A percentile compares a stretch with the other conserved stretches of the same genome.
Evolutionary conservation across 30 jellyfish, hydroid and myxozoan genomes (phyloP).

Genomic region (Aurelia coerulea): DNA sequence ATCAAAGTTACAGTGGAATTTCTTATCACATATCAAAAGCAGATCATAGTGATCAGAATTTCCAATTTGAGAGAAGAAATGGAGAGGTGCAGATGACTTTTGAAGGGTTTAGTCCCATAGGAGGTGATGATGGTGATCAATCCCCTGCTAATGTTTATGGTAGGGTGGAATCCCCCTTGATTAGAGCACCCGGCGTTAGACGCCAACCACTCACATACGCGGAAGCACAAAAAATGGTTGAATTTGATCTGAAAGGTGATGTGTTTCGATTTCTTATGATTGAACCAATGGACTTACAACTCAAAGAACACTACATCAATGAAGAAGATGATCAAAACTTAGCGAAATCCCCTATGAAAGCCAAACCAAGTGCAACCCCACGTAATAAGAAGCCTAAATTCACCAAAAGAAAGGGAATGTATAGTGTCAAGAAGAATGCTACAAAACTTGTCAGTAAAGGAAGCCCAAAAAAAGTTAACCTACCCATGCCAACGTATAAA

Average conservation of each 20-base stretch:
- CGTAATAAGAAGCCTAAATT: conserved; percentile 56
- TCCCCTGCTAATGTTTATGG: conserved; percentile 41
- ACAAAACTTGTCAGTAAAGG: conserved; percentile 42
- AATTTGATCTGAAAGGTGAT: conserved; percentile 92
- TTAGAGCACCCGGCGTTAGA: conserved; percentile 74
- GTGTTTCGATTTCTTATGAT: conserved; percentile 70
- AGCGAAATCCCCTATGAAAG: conserved; percentile 48
- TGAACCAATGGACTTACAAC: conserved; percentile 78
- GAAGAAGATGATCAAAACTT: conserved; percentile 51
- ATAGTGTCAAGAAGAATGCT: conserved; percentile 58
- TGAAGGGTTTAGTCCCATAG: conserved; percentile 79
- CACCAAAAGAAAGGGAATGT: conserved; percentile 63
- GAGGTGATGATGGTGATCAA: conserved; percentile 53
- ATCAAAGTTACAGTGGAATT: conserved; percentile 95
- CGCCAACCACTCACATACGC: conserved; percentile 97
- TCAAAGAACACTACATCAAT: conserved; percentile 40
- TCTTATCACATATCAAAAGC: conserved; percentile 84
- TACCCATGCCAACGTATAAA: conserved; percentile 69
- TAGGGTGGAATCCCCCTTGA: conserved; percentile 92
- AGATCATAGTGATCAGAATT: conserved; percentile 80
- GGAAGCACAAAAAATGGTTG: conserved; percentile 97
- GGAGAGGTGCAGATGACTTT: conserved; percentile 63
- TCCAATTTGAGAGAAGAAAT: conserved; percentile 58
- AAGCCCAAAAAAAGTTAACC: conserved; percentile 53
- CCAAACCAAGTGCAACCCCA: conserved; percentile 73